A percentile compares a stretch with the other conserved stretches of the same genome.
Conservation (phyloP, 2,888 invertebrate species). For the Eucriotettix oculatus region DNA sequence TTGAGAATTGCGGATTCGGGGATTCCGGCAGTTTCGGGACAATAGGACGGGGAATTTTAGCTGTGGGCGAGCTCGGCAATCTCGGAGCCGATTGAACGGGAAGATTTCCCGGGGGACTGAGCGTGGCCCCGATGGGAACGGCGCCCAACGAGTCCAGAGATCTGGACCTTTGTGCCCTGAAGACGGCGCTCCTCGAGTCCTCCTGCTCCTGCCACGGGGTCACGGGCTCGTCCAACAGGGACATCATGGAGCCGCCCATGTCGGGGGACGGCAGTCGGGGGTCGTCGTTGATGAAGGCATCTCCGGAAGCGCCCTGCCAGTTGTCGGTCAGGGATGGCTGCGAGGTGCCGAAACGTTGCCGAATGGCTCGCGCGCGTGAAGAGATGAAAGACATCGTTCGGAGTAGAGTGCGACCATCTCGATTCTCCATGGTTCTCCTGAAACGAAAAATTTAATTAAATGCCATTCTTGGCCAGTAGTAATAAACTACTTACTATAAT, state of each 20-base stretch:
- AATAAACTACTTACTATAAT: not conserved
- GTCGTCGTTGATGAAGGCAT: slow-evolving; percentile 8
- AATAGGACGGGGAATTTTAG: slow-evolving; percentile 6
- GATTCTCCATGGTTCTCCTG: slow-evolving; percentile 7
- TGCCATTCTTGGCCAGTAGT: not conserved
- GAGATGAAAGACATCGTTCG: slow-evolving; percentile 13
- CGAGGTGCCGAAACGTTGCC: slow-evolving; percentile 11
- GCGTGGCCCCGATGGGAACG: not conserved
- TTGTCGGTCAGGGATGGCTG: slow-evolving; percentile 13
- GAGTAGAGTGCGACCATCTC: slow-evolving; percentile 6
- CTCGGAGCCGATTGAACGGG: not conserved
- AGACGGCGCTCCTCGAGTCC: not conserved
- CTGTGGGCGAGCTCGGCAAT: not conserved
- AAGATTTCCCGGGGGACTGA: slow-evolving; percentile 4
- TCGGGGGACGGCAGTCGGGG: slow-evolving; percentile 7
- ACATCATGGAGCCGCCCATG: slow-evolving; percentile 11
- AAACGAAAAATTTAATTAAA: not conserved
- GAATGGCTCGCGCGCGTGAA: slow-evolving; percentile 11
- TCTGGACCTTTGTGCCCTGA: slow-evolving; percentile 11
- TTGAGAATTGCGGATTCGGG: not conserved
- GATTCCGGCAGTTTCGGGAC: not conserved
- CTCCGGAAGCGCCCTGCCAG: slow-evolving; percentile 7
- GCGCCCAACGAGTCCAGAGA: slow-evolving; percentile 13
- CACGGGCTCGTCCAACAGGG: slow-evolving; percentile 9
- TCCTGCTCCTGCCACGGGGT: not conserved